Evolutionary conservation across 2,888 invertebrate species (phyloP).

Genomic region (Ophioninae sp.): DNA sequence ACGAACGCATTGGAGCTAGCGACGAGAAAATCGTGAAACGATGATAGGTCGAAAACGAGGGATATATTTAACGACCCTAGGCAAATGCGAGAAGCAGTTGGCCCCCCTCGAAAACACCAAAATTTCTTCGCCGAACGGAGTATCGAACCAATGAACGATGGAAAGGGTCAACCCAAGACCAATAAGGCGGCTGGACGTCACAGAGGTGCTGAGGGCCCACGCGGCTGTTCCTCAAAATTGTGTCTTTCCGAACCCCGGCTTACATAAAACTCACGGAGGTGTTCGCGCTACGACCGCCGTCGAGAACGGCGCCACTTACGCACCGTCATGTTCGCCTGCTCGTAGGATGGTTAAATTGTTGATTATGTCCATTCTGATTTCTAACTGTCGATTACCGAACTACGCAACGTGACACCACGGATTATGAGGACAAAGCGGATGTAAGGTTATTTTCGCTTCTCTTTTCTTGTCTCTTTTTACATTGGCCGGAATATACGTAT

Average conservation of each 20-base stretch:
- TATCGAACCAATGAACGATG: constrained; percentile 75
- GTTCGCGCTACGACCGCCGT: not conserved
- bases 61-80: constrained; percentile 29
- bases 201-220: constrained; percentile 79
- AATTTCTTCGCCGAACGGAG: constrained; percentile 70
- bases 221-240: constrained; percentile 81
- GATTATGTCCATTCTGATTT: constrained; percentile 80
- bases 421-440: constrained; percentile 61
- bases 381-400: constrained; percentile 73
- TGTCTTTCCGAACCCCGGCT: constrained; percentile 80
- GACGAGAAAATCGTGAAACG: constrained; percentile 55
- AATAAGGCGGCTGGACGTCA: constrained; percentile 76
- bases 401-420: constrained; percentile 64
- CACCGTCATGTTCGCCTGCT: constrained; percentile 68
- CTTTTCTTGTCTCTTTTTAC: constrained; percentile 20
- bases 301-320: constrained; percentile 43
- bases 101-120: constrained; percentile 70
- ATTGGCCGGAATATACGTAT: not conserved
- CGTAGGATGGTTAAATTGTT: constrained; percentile 79
- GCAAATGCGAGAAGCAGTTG: constrained; percentile 39
- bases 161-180: constrained; percentile 77
- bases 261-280: constrained; percentile 70
- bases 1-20: constrained; percentile 20
- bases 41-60: constrained; percentile 19
- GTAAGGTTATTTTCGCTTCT: constrained; percentile 33